Conservation (phyloP, 1,140 invertebrate species). For the Palaemon carinicauda region DNA sequence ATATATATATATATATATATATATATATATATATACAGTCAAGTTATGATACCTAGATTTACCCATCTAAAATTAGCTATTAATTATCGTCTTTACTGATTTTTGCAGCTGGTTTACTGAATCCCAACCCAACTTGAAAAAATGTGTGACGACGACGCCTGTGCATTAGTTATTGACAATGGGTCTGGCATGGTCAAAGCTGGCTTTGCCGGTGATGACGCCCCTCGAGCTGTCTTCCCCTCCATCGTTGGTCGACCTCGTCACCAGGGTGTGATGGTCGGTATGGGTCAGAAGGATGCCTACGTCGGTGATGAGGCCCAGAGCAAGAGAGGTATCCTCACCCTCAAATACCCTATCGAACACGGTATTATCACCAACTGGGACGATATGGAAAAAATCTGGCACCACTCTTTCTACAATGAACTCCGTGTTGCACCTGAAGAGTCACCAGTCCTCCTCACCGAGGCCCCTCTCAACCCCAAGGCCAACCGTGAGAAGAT, state of each 20-base stretch:
- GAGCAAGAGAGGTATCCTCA: conserved; percentile 89
- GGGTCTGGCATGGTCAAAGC: too few species aligned
- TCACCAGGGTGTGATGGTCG: conserved; percentile 82
- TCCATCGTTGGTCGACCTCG: conserved; percentile 56
- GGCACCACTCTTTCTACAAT: conserved; percentile 96
- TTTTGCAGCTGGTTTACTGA: too few species aligned
- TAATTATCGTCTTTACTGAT: too few species aligned
- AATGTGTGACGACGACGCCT: conserved; percentile 21
- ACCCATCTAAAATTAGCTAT: too few species aligned
- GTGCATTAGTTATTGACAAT: not conserved
- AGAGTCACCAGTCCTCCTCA: conserved; percentile 90
- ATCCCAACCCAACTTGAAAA: too few species aligned
- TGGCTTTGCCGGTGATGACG: too few species aligned
- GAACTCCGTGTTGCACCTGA: conserved; percentile 92
- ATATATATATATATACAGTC: too few species aligned
- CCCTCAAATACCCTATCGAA: conserved; percentile 92
- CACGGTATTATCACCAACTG: conserved; percentile 96
- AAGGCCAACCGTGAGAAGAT: conserved; percentile 83
- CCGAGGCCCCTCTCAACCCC: conserved; percentile 91
- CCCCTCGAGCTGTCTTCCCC: too few species aligned
- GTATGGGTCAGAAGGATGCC: conserved; percentile 91
- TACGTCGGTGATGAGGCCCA: conserved; percentile 93
- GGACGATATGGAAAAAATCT: conserved; percentile 98
- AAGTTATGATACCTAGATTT: too few species aligned
- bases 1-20: too few species aligned